Evolutionary conservation across 2,888 invertebrate genomes (phyloP).

Genomic region (Eudasyphora cyanicolor): DNA sequence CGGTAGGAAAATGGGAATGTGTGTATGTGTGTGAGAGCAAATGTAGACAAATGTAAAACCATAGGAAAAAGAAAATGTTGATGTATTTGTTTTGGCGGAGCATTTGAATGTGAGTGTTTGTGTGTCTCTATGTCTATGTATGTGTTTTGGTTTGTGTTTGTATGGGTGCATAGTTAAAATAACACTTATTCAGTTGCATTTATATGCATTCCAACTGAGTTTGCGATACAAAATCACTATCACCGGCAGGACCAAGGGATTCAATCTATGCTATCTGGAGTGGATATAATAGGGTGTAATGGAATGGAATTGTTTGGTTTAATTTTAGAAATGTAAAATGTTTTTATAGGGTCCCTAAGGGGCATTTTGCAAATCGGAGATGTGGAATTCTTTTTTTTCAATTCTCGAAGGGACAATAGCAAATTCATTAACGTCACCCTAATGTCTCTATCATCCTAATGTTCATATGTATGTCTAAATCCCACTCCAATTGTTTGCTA

Average conservation of each 20-base stretch:
- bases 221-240: not conserved
- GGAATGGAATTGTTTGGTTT: no score
- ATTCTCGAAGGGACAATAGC: no score
- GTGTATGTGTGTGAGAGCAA: not conserved
- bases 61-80: not conserved
- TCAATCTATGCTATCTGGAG: conserved; percentile 26
- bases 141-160: conserved; percentile 21
- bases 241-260: not conserved
- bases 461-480: no score
- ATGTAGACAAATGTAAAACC: conserved; percentile 5
- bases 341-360: no score
- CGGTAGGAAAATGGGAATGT: not conserved
- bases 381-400: no score
- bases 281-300: conserved; percentile 26
- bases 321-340: no score
- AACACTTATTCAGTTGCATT: conserved; percentile 16
- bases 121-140: not conserved
- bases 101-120: not conserved
- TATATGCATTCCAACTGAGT: not conserved
- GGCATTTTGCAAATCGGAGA: no score
- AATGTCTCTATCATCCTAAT: no score
- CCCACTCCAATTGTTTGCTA: conserved; percentile 36
- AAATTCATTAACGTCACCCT: no score
- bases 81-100: not conserved
- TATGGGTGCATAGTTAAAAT: conserved; percentile 33